phyloP scores from a whole-genome alignment of 2,888 invertebrate genomes.

The Phaedon cochleariae region DNA sequence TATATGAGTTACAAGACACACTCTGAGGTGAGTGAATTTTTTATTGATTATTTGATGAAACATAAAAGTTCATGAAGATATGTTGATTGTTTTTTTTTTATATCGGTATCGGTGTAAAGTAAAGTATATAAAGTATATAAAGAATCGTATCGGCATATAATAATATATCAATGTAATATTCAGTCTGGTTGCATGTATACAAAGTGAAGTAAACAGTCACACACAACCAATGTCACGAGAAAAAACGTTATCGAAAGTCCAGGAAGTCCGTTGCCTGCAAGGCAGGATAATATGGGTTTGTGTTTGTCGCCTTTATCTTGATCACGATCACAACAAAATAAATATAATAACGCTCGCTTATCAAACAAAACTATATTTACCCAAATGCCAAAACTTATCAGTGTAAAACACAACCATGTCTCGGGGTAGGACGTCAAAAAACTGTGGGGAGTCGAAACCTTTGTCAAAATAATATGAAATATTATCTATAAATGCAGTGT shows the following conservation, averaged over 20 bases:
- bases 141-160: too few relatives aligned
- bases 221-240: slow-evolving; percentile 26
- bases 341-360: slow-evolving; percentile 45
- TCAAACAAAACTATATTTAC: slow-evolving; percentile 44
- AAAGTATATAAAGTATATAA: too few relatives aligned
- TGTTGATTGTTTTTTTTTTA: too few relatives aligned
- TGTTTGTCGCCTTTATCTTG: slow-evolving; percentile 50
- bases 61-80: too few relatives aligned
- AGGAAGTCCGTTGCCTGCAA: slow-evolving; percentile 56
- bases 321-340: slow-evolving; percentile 52
- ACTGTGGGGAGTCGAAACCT: not conserved
- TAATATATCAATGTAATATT: too few relatives aligned
- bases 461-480: not conserved
- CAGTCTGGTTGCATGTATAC: too few relatives aligned
- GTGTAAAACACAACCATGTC: slow-evolving; percentile 29
- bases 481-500: too few relatives aligned
- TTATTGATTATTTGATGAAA: too few relatives aligned
- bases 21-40: too few relatives aligned
- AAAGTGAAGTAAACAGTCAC: not conserved
- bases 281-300: slow-evolving; percentile 54
- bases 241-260: slow-evolving; percentile 41
- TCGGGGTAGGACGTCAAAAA: slow-evolving; percentile 1
- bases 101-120: too few relatives aligned
- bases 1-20: too few relatives aligned
- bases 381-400: slow-evolving; percentile 46